Evolutionary conservation across 2,797 vertebrate species (phyloP), one percentile per base, ranked within the genome.

Genomic region (Ceryle rudis): DNA sequence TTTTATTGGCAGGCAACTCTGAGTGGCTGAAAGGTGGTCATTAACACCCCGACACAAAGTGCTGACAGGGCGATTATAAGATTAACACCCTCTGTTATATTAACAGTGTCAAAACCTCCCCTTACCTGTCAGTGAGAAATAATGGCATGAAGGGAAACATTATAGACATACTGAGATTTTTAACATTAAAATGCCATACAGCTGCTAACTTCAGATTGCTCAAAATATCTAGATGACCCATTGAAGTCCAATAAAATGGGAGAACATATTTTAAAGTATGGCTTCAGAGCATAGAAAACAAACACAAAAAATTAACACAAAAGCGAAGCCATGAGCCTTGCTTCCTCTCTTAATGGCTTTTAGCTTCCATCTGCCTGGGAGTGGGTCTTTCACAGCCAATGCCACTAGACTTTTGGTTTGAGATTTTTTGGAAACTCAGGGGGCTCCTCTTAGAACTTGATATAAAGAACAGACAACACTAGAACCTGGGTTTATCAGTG

Each of bases 41-140:
- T 98, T 98, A 98, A 98, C 98, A 98, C 98, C 96, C 93, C 82
- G 90, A 97, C 98, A 96, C 91, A 90, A 90, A 97, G 98, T 97
- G 98, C 97, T 98, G 98, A 98, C 98, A 98, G 97, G 95, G 91
- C 79, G 96, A 98, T 98, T 98, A 98, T 97, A 97, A 98, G 98
- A 98, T 98, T 98, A 98, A 97, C 97, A 98, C 97, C 95, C 97
- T n/a, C 37, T 41, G 92, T 97, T 97, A 93, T 91, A 97, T 86
- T 96, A 97, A 97, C 96, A 96, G 97, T 90, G 97, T 97, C 97
- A 97, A 98, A 98, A 95, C 91, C 95, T 97, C 96, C 95, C 94
- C 81, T 97, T 96, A 97, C 97, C 97, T 97, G 97, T 97, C 97
- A 97, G 85, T 91, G 96, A 97, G 97, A 97, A 97, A 95, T 97